Evolutionary conservation across 2,797 vertebrate genomes (phyloP), one percentile per base, ranked within the genome.

Genomic region (Brachyalestes nurse): DNA sequence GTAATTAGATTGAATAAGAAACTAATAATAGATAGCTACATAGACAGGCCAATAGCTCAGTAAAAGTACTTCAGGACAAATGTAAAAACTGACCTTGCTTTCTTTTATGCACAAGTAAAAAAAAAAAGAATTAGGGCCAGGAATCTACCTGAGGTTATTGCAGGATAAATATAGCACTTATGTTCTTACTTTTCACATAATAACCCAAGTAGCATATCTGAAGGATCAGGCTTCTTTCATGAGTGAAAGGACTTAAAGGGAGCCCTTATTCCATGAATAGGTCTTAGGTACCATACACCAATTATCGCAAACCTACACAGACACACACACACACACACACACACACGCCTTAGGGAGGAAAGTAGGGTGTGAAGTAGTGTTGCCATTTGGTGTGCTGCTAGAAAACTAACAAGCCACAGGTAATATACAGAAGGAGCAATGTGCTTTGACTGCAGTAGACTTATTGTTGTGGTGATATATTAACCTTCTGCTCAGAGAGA

Each of bases 401-500:
- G 38, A 57, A 28, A 40, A 75, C 40, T 67, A 23, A 69, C 70
- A 42, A 78, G 55, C 25, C 69, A 17, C 49, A 65, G 70, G 49
- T 38, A 80, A 58, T 38, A 17, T 65, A 60, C 34, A 53, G 19
- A 70, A 16, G 58, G 58, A 72, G 49, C 61, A 38, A 65, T 42
- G 19, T n/a, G 17, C 65, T n/a, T 13, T 71, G 6, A 73, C 57
- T 69, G 61, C 53, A 51, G 60, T 42, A 67, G 61, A 7, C 17
- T 58, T 62, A 55, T 65, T 47, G 64, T 61, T 55, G 55, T 49
- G 40, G 40, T 72, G 71, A 84, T 78, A 75, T 72, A 78, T 81
- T 62, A 82, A 78, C 80, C 78, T 57, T 60, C 62, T 47, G 65
- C 78, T 73, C 51, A 69, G 49, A 64, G 72, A 53, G 47, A 77